Conservation (phyloP, 2,888 invertebrate genomes). For the Sussaba pulchella region DNA sequence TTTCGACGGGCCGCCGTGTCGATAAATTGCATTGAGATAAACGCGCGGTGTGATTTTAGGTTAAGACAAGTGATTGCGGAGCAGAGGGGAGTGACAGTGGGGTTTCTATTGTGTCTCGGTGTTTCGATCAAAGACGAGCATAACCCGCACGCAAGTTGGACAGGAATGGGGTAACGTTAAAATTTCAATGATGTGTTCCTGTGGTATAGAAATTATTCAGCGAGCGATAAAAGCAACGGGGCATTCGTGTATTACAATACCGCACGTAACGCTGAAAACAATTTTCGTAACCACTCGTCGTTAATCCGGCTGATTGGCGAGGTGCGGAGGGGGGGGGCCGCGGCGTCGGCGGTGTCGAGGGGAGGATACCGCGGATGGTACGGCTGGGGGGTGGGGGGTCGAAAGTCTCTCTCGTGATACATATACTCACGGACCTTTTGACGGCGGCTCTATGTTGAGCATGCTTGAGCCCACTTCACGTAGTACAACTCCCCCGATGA, state of each 20-base stretch:
- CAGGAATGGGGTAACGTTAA: slow-evolving; percentile 84
- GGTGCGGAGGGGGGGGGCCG: neutral
- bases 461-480: slow-evolving; percentile 83
- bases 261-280: neutral
- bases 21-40: slow-evolving; percentile 78
- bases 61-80: slow-evolving; percentile 77
- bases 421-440: slow-evolving; percentile 75
- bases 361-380: neutral
- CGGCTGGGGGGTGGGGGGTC: slow-evolving; percentile 5
- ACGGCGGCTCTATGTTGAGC: slow-evolving; percentile 80
- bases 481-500: slow-evolving; percentile 84
- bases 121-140: slow-evolving; percentile 76
- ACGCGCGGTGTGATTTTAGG: slow-evolving; percentile 77
- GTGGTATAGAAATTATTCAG: slow-evolving; percentile 78
- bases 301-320: slow-evolving; percentile 14
- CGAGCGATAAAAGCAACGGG: slow-evolving; percentile 4
- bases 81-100: slow-evolving; percentile 3
- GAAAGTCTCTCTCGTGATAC: slow-evolving; percentile 41
- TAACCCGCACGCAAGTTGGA: slow-evolving; percentile 80
- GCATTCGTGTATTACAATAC: neutral
- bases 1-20: slow-evolving; percentile 78
- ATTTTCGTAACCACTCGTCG: slow-evolving; percentile 5
- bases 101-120: slow-evolving; percentile 74
- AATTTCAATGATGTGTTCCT: slow-evolving; percentile 78
- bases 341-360: neutral